These are phyloP conservation scores for Zaprionus camerounensis DNA, from an alignment of 1,140 invertebrate species.

Conservation along the genomic window DNA sequence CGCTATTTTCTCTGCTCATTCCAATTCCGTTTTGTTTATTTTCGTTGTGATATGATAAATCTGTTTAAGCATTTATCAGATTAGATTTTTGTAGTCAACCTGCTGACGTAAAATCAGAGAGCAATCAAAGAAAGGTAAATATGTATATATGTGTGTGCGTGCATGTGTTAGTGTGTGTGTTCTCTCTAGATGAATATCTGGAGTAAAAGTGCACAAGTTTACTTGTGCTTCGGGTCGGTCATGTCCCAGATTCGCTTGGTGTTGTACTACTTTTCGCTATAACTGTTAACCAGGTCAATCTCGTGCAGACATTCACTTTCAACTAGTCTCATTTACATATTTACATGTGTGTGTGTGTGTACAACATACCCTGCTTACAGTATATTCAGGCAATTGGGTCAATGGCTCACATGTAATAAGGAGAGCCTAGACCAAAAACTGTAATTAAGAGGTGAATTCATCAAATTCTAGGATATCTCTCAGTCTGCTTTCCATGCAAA, in stretches of 20 bases:
- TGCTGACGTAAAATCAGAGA: constrained; percentile 44
- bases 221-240: constrained; percentile 14
- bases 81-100: constrained; percentile 59
- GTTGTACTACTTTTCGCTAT: constrained; percentile 43
- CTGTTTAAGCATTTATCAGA: constrained; percentile 60
- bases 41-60: constrained; percentile 69
- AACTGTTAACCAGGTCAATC: constrained; percentile 62
- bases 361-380: not conserved
- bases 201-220: constrained; percentile 3
- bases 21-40: constrained; percentile 41
- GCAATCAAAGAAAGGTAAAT: constrained; percentile 18
- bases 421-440: not conserved
- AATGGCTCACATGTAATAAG: constrained; percentile 16
- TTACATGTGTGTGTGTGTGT: not conserved
- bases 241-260: constrained; percentile 44
- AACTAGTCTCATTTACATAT: constrained; percentile 24
- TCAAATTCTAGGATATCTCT: constrained; percentile 15
- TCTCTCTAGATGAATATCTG: constrained; percentile 5
- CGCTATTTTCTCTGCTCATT: constrained; percentile 7
- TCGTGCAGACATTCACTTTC: constrained; percentile 52
- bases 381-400: constrained; percentile 33
- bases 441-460: constrained; percentile 30
- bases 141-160: not conserved
- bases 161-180: too few relatives aligned
- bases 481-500: not conserved